Evolutionary conservation across 2,888 invertebrate species (phyloP).

Genomic region (Eupithecia tripunctaria): DNA sequence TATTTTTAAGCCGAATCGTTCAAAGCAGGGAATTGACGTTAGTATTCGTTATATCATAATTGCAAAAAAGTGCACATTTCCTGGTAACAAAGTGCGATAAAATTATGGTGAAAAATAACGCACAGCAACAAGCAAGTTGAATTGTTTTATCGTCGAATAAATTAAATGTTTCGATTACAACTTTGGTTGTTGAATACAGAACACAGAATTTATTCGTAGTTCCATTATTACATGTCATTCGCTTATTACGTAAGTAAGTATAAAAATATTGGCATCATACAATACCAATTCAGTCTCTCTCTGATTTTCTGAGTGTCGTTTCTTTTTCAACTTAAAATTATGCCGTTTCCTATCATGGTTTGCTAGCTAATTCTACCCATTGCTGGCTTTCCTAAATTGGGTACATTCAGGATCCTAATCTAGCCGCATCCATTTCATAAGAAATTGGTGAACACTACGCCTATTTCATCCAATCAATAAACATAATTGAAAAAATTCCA

Average conservation of each 20-base stretch:
- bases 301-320: too few relatives aligned
- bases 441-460: not conserved
- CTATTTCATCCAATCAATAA: not conserved
- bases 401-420: not conserved
- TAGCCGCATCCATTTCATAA: not conserved
- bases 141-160: not conserved
- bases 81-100: not conserved
- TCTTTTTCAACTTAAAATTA: too few relatives aligned
- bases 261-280: too few relatives aligned
- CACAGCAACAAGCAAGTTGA: not conserved
- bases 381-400: not conserved
- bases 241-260: too few relatives aligned
- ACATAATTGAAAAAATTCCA: too few relatives aligned
- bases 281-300: too few relatives aligned
- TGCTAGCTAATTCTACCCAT: not conserved
- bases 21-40: too few relatives aligned
- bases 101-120: not conserved
- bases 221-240: too few relatives aligned
- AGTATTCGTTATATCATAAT: not conserved
- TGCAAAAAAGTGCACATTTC: not conserved
- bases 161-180: not conserved
- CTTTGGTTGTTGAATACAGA: not conserved
- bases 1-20: too few relatives aligned
- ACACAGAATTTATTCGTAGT: too few relatives aligned
- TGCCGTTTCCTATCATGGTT: not conserved